phyloP scores from a whole-genome alignment of 1,140 invertebrate species.

The Acromyrmex charruanus region DNA sequence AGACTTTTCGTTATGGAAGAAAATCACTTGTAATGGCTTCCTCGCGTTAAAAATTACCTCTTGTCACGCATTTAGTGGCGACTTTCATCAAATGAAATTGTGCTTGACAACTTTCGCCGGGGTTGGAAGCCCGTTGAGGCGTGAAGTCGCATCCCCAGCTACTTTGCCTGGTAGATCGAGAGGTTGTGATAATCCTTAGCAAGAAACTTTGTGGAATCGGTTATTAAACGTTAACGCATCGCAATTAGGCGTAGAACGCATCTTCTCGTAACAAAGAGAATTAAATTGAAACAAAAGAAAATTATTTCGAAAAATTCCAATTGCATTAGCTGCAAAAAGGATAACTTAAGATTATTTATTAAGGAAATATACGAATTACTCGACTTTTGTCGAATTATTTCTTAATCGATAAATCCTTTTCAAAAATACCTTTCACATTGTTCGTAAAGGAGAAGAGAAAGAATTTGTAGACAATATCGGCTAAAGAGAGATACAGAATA shows the following conservation, averaged over 20 bases:
- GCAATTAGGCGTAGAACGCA: slow-evolving; percentile 4
- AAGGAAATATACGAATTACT: not conserved
- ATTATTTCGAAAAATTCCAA: slow-evolving; percentile 24
- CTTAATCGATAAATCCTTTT: not conserved
- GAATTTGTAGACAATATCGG: not conserved
- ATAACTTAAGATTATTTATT: not conserved
- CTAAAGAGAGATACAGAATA: not conserved
- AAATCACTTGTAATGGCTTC: slow-evolving; percentile 19
- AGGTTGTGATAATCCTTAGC: slow-evolving; percentile 32
- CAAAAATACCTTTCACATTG: not conserved
- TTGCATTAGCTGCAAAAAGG: not conserved
- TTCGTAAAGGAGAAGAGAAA: not conserved
- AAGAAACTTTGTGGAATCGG: slow-evolving; percentile 25
- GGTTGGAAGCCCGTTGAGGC: slow-evolving; percentile 43
- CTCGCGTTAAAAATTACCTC: slow-evolving; percentile 55
- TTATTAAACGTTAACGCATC: slow-evolving; percentile 13
- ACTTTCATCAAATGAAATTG: slow-evolving; percentile 62
- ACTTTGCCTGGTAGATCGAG: slow-evolving; percentile 41
- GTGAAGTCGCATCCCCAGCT: slow-evolving; percentile 42
- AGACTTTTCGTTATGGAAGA: not conserved
- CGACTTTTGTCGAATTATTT: not conserved
- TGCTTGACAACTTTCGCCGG: slow-evolving; percentile 46
- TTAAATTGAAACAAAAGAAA: not conserved
- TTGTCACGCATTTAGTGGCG: slow-evolving; percentile 44
- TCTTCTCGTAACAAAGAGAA: not conserved